Evolutionary conservation across 2,888 invertebrate species (phyloP).

Genomic region (Macrosoma leucophasiata): DNA sequence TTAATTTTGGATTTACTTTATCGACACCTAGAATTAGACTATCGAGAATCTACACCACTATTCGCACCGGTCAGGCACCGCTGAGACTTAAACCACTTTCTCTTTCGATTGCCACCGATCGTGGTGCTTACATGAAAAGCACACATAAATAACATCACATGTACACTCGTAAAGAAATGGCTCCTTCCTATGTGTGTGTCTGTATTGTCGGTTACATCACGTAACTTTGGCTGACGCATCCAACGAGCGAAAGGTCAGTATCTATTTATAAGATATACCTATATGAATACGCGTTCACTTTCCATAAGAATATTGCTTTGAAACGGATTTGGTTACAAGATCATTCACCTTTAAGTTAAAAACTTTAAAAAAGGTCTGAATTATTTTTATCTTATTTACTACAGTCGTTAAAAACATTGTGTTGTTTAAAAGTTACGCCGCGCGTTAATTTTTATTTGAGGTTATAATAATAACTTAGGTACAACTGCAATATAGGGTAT

Average conservation of each 20-base stretch:
- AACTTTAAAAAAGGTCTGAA: no score
- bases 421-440: no score
- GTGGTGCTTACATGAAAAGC: slow-evolving; percentile 32
- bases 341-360: slow-evolving; percentile 38
- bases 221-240: slow-evolving; percentile 64
- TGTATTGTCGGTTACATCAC: slow-evolving; percentile 56
- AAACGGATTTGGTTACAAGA: slow-evolving; percentile 41
- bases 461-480: no score
- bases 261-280: slow-evolving; percentile 51
- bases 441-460: no score
- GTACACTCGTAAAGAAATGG: slow-evolving; percentile 21
- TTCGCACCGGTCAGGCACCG: slow-evolving; percentile 42
- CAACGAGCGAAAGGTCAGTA: slow-evolving; percentile 61
- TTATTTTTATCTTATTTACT: no score
- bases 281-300: slow-evolving; percentile 56
- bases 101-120: slow-evolving; percentile 57
- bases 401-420: no score
- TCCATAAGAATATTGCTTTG: slow-evolving; percentile 47
- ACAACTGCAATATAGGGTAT: no score
- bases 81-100: slow-evolving; percentile 62
- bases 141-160: slow-evolving; percentile 34
- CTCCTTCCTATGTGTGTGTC: slow-evolving; percentile 25
- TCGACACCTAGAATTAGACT: no score
- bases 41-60: slow-evolving; percentile 38
- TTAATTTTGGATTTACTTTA: no score